Conservation (phyloP, 2,797 vertebrate genomes). For the Sternarchorhynchus goeldii region DNA sequence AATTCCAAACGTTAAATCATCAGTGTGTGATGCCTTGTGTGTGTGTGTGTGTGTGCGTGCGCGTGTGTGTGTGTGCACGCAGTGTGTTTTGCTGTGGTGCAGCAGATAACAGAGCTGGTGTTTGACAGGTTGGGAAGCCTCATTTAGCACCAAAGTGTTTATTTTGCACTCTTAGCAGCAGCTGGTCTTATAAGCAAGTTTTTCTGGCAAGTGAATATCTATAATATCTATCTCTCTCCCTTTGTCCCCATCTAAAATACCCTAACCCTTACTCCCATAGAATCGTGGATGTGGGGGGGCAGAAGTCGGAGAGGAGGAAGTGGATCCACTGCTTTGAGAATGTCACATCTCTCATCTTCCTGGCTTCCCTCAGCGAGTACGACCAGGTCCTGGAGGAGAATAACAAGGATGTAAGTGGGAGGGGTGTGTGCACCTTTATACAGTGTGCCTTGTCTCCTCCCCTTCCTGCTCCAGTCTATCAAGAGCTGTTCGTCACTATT, state of each 20-base stretch:
- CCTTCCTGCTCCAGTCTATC: background rate
- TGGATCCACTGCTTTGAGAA: constrained; percentile 86
- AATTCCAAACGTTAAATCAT: constrained; percentile 5
- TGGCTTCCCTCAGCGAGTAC: constrained; percentile 83
- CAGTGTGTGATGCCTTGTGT: constrained; percentile 7
- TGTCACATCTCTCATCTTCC: constrained; percentile 81
- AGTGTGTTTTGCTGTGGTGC: background rate
- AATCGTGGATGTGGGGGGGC: constrained; percentile 82
- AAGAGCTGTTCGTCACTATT: background rate
- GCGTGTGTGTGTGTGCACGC: too few relatives aligned
- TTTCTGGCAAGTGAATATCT: too few relatives aligned
- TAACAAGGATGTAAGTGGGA: constrained; percentile 72
- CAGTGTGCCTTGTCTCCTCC: background rate
- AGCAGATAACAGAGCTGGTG: too few relatives aligned
- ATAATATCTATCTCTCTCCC: background rate
- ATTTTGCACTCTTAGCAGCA: too few relatives aligned
- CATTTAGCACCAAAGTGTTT: too few relatives aligned
- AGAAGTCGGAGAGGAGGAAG: constrained; percentile 82
- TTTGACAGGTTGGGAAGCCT: too few relatives aligned
- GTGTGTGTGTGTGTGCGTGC: background rate
- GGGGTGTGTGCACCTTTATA: background rate
- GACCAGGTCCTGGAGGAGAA: constrained; percentile 82
- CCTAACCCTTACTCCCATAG: constrained; percentile 55
- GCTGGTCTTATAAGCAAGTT: too few relatives aligned
- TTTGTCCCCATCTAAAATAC: background rate